phyloP scores from a whole-genome alignment of 1,140 invertebrate genomes.

The Anoplophora glabripennis region DNA sequence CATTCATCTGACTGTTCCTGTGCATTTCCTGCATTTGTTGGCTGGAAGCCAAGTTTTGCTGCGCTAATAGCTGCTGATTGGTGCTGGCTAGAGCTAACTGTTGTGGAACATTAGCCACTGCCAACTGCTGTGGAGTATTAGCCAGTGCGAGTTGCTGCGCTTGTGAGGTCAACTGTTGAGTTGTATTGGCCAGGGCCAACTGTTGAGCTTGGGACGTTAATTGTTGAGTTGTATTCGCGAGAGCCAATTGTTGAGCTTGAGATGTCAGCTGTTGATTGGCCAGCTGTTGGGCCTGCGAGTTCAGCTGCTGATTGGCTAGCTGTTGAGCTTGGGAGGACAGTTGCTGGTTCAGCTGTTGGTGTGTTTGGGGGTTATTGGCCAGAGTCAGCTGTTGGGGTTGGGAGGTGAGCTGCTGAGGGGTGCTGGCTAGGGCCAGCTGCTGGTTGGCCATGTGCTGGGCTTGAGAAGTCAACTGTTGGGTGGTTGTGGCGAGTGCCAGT shows the following conservation, averaged over 20 bases:
- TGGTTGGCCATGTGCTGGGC: slow-evolving; percentile 43
- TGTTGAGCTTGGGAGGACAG: slow-evolving; percentile 36
- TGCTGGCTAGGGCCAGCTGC: slow-evolving; percentile 40
- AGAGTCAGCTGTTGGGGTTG: slow-evolving; percentile 23
- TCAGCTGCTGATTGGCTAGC: slow-evolving; percentile 36
- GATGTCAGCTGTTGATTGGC: slow-evolving; percentile 43
- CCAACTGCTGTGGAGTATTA: slow-evolving; percentile 40
- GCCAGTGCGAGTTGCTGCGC: slow-evolving; percentile 42
- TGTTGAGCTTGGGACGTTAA: slow-evolving; percentile 40
- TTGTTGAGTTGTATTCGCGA: slow-evolving; percentile 26
- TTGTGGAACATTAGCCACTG: no score
- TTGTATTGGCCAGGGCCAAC: slow-evolving; percentile 35
- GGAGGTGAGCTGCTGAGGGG: no score
- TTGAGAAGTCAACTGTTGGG: slow-evolving; percentile 41
- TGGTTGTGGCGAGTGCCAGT: slow-evolving; percentile 43
- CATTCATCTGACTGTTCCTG: slow-evolving; percentile 42
- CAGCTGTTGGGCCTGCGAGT: no score
- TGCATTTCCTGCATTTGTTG: no score
- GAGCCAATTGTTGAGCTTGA: slow-evolving; percentile 41
- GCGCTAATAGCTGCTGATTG: slow-evolving; percentile 34
- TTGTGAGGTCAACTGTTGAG: slow-evolving; percentile 40
- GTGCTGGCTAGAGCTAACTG: slow-evolving; percentile 27
- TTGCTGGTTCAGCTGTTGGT: no score
- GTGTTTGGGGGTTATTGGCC: no score
- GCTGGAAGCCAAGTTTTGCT: slow-evolving; percentile 46